Conservation (phyloP, 1,140 invertebrate genomes). For the Hyposmocoma kahamanoa region DNA sequence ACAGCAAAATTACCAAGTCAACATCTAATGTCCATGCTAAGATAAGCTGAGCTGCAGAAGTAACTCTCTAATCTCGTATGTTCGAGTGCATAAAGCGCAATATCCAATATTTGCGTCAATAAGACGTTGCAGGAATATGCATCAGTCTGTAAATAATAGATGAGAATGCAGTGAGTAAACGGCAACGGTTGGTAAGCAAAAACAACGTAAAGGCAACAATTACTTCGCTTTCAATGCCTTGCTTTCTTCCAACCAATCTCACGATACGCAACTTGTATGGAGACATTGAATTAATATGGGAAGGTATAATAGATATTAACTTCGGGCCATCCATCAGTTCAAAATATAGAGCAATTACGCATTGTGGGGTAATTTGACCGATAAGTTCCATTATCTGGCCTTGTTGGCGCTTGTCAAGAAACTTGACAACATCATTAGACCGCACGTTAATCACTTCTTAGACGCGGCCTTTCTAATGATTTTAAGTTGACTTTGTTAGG, state of each 20-base stretch:
- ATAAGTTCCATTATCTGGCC: too few species aligned
- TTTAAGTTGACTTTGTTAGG: too few species aligned
- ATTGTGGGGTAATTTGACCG: too few species aligned
- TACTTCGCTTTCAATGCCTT: slow-evolving; percentile 20
- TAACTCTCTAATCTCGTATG: neutral
- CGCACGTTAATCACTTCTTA: neutral
- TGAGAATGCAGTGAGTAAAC: neutral
- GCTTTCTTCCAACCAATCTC: slow-evolving; percentile 18
- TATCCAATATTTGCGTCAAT: neutral
- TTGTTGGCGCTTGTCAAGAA: neutral
- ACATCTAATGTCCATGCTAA: too few species aligned
- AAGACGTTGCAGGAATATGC: neutral
- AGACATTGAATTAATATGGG: too few species aligned
- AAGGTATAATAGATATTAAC: too few species aligned
- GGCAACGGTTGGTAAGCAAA: slow-evolving; percentile 10
- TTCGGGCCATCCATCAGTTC: too few species aligned
- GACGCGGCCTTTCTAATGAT: neutral
- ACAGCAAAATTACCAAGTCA: slow-evolving; percentile 14
- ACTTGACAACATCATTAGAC: neutral
- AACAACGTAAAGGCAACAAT: slow-evolving; percentile 21
- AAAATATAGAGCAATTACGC: too few species aligned
- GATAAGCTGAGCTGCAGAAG: too few species aligned
- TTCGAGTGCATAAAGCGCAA: neutral
- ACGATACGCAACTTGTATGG: slow-evolving; percentile 9
- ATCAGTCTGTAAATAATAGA: neutral